Conservation (phyloP, 1,140 invertebrate species). For the Cardiocondyla obscurior region DNA sequence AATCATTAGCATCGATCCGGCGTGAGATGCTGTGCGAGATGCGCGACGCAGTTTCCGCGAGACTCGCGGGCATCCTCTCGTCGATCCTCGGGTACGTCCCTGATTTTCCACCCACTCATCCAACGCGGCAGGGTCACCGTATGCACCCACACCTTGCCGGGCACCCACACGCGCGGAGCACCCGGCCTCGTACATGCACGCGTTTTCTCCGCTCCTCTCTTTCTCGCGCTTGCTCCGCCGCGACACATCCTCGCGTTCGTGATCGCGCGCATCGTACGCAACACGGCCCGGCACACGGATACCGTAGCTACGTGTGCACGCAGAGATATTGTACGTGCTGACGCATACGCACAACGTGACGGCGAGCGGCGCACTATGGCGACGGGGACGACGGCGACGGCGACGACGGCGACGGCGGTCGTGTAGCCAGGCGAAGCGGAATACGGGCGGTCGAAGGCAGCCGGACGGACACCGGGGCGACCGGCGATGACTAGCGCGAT, state of each 20-base stretch:
- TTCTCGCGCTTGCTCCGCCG: neutral
- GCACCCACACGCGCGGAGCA: conserved; percentile 52
- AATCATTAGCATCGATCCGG: neutral
- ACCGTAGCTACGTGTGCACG: conserved; percentile 39
- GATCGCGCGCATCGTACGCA: conserved; percentile 27
- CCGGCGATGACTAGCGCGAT: conserved; percentile 51
- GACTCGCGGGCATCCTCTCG: neutral
- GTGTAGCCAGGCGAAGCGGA: conserved; percentile 63
- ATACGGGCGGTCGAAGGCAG: conserved; percentile 51
- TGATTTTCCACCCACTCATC: conserved; percentile 77
- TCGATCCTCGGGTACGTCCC: conserved; percentile 69
- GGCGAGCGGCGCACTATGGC: conserved; percentile 64
- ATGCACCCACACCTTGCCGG: conserved; percentile 47
- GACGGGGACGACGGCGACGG: conserved; percentile 43
- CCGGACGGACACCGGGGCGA: conserved; percentile 30
- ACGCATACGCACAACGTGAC: conserved; percentile 51
- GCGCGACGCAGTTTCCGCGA: neutral
- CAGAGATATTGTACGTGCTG: conserved; percentile 35
- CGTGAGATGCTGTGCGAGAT: neutral
- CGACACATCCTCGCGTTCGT: conserved; percentile 47
- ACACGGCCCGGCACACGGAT: conserved; percentile 26
- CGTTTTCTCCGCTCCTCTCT: conserved; percentile 9
- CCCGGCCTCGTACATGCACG: neutral
- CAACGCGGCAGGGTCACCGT: conserved; percentile 77
- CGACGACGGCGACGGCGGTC: conserved; percentile 56